Percentiles rank a stretch among this genome's conserved stretches.
Conservation (phyloP, 2,113 vertebrate genomes). For the Butorides virescens region DNA sequence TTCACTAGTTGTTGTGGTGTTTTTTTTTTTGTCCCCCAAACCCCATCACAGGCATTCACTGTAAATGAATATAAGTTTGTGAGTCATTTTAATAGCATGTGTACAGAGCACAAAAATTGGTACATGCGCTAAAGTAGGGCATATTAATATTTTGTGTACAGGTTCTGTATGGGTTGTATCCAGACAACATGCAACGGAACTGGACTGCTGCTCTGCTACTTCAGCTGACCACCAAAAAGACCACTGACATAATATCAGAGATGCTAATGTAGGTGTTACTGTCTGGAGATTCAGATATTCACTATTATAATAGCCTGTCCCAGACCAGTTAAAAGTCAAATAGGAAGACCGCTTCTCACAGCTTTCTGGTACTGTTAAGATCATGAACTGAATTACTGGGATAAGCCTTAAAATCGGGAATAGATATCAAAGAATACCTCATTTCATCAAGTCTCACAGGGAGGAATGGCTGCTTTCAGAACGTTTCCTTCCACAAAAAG, state of each 20-base stretch:
- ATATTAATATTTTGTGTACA: accelerated
- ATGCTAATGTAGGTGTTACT: background rate
- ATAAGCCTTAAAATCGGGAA: background rate
- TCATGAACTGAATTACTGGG: background rate
- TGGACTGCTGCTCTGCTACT: background rate
- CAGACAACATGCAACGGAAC: background rate
- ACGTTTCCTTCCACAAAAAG: background rate
- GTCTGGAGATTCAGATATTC: background rate
- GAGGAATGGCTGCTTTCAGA: background rate
- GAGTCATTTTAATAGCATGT: accelerated
- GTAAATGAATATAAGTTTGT: no score
- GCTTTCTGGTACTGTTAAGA: background rate
- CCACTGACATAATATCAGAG: background rate
- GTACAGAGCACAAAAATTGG: background rate
- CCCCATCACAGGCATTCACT: accelerated
- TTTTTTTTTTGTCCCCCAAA: background rate
- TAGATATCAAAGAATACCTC: background rate
- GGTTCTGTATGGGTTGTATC: accelerated
- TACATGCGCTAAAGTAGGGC: accelerated
- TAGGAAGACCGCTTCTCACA: background rate
- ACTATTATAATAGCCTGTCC: background rate
- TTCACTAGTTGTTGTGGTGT: background rate
- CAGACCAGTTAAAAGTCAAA: background rate
- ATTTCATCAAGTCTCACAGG: background rate
- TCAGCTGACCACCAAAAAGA: background rate